These are phyloP conservation scores for Zonitis immaculata DNA, from an alignment of 2,888 invertebrate species.

Conservation along the genomic window DNA sequence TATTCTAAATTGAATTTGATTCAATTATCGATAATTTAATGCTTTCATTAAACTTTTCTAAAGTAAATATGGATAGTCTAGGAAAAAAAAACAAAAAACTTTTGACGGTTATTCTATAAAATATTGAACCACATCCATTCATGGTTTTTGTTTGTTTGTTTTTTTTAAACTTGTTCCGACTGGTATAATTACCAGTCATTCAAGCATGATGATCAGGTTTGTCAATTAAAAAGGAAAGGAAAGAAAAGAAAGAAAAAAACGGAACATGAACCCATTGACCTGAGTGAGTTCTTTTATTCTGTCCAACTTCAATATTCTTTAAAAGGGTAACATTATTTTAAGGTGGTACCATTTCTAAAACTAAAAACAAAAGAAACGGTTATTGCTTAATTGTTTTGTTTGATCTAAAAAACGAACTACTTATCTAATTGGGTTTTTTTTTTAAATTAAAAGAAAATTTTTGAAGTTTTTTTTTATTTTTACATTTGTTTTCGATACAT, in stretches of 20 bases:
- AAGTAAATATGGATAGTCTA: too few relatives aligned
- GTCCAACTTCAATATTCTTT: not conserved
- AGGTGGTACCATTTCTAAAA: not conserved
- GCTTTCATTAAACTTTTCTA: too few relatives aligned
- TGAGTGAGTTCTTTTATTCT: not conserved
- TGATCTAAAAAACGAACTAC: too few relatives aligned
- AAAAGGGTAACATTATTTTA: not conserved
- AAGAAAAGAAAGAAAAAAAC: not conserved
- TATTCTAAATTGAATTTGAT: too few relatives aligned
- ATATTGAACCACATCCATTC: not conserved
- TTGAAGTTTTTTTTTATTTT: constrained; percentile 17
- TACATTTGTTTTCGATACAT: constrained; percentile 25
- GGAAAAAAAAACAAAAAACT: too few relatives aligned
- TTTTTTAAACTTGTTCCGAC: too few relatives aligned
- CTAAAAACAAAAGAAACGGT: too few relatives aligned
- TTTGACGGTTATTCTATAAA: too few relatives aligned
- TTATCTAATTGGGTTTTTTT: too few relatives aligned
- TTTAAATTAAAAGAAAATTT: constrained; percentile 14
- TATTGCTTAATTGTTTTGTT: too few relatives aligned
- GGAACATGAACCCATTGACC: not conserved
- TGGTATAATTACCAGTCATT: not conserved
- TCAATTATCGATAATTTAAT: too few relatives aligned
- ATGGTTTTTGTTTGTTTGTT: not conserved
- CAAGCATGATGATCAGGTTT: not conserved
- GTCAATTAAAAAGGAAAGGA: not conserved